Conservation (phyloP, 2,113 vertebrate species). For the Lates calcarifer region DNA sequence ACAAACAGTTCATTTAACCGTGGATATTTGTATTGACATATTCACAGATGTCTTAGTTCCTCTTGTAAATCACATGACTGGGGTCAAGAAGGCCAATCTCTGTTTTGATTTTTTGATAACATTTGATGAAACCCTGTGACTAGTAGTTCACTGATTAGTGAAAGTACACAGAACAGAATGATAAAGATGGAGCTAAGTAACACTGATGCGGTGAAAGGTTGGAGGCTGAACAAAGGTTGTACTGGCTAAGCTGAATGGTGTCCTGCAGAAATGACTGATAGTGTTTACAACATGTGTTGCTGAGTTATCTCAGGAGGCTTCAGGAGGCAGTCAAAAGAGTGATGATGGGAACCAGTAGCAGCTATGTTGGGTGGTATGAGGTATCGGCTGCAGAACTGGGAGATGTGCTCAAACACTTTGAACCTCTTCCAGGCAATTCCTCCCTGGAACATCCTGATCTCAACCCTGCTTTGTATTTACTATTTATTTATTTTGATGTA, state of each 20-base stretch:
- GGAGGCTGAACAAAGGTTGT: conserved; percentile 2
- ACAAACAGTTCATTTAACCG: background rate
- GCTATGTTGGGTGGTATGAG: conserved; percentile 11
- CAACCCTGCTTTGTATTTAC: conserved; percentile 10
- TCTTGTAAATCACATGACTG: background rate
- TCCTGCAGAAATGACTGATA: conserved; percentile 33
- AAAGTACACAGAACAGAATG: background rate
- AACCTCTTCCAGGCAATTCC: conserved; percentile 28
- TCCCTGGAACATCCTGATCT: conserved; percentile 45
- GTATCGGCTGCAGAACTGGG: background rate
- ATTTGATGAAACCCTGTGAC: background rate
- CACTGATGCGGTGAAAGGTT: conserved; percentile 3
- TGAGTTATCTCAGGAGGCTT: conserved; percentile 29
- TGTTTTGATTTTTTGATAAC: conserved; percentile 2
- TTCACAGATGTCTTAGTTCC: background rate
- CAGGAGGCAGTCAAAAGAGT: conserved; percentile 27
- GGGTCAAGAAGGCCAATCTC: background rate
- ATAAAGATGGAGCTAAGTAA: background rate
- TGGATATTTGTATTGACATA: conserved; percentile 3
- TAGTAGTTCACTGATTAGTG: background rate
- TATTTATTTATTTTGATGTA: background rate
- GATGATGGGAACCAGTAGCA: conserved; percentile 58
- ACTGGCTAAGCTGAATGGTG: conserved; percentile 17
- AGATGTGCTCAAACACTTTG: conserved; percentile 21
- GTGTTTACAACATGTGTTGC: conserved; percentile 36